These are phyloP conservation scores for Atta cephalotes DNA, from an alignment of 1,140 invertebrate species.

Conservation along the genomic window DNA sequence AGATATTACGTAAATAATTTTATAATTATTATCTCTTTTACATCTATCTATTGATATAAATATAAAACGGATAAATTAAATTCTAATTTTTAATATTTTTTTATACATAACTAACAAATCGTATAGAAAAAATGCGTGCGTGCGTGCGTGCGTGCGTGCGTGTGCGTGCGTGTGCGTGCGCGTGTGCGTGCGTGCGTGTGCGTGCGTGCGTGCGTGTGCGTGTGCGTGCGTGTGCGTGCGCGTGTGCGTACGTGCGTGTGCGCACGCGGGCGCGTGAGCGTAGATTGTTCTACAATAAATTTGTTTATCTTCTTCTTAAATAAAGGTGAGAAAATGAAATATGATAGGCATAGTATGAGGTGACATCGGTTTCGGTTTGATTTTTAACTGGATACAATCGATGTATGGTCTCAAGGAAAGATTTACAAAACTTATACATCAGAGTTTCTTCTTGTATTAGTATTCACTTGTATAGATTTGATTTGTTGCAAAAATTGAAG, in stretches of 20 bases:
- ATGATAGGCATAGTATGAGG: slow-evolving; percentile 93
- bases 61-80: neutral
- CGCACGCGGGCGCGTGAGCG: too few relatives aligned
- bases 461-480: slow-evolving; percentile 89
- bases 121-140: too few relatives aligned
- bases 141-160: too few relatives aligned
- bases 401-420: slow-evolving; percentile 87
- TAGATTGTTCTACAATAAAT: neutral
- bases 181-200: too few relatives aligned
- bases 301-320: slow-evolving; percentile 80
- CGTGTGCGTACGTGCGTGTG: too few relatives aligned
- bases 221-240: too few relatives aligned
- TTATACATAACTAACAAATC: too few relatives aligned
- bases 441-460: slow-evolving; percentile 89
- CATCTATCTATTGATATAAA: neutral
- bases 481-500: slow-evolving; percentile 88
- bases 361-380: slow-evolving; percentile 90
- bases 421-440: slow-evolving; percentile 89
- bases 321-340: slow-evolving; percentile 88
- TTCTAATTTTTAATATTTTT: neutral
- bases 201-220: too few relatives aligned
- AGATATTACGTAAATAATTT: slow-evolving; percentile 89
- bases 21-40: neutral
- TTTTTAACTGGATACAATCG: slow-evolving; percentile 89
- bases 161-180: too few relatives aligned